Evolutionary conservation across 2,113 vertebrate genomes (phyloP).

Genomic region (Platycercus adscitus): DNA sequence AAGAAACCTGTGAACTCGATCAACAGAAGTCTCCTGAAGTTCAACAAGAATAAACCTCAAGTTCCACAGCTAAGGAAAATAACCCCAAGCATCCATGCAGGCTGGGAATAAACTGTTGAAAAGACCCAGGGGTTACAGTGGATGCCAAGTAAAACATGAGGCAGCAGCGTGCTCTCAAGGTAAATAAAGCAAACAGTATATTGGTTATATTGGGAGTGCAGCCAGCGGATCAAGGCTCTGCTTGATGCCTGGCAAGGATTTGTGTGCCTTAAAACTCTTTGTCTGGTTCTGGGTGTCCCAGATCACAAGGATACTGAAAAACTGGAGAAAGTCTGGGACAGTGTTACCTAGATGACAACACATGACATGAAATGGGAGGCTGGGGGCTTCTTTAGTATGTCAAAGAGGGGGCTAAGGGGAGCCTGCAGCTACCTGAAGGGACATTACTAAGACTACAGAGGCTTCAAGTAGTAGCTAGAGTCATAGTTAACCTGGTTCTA

Average conservation of each 20-base stretch:
- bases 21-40: neutral
- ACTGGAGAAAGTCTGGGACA: neutral
- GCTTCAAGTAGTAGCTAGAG: neutral
- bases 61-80: neutral
- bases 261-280: neutral
- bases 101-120: neutral
- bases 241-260: neutral
- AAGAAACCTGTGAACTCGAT: neutral
- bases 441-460: neutral
- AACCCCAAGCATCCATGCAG: neutral
- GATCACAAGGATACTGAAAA: neutral
- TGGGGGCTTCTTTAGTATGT: neutral
- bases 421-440: neutral
- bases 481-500: neutral
- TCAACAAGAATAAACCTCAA: neutral
- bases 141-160: slow-evolving; percentile 30
- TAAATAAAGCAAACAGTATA: slow-evolving; percentile 13
- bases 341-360: neutral
- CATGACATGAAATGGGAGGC: neutral
- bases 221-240: neutral
- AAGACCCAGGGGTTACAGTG: neutral
- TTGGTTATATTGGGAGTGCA: neutral
- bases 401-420: neutral
- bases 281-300: neutral
- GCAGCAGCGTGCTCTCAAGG: neutral